A percentile compares a stretch with the other conserved stretches of the same genome.
Evolutionary conservation across 1,140 invertebrate genomes (phyloP).

Genomic region (Dinoponera quadriceps): DNA sequence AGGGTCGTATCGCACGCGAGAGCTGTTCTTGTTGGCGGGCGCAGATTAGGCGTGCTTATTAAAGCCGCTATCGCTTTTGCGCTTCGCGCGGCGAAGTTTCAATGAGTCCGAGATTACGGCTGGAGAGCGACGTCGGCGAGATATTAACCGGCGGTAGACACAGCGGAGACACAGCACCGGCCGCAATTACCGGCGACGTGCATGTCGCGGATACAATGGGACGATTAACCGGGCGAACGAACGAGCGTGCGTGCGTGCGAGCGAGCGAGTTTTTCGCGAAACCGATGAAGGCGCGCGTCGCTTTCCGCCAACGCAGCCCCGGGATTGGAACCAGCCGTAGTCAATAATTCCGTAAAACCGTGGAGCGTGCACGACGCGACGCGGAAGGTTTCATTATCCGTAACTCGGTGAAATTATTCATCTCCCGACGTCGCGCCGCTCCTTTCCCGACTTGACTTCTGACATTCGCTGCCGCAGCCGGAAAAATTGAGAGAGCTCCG

Average conservation of each 20-base stretch:
- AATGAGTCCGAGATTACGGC: slow-evolving; percentile 81
- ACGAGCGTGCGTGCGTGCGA: slow-evolving; percentile 13
- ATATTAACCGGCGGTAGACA: slow-evolving; percentile 66
- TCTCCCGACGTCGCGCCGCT: too few species aligned
- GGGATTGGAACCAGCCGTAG: too few species aligned
- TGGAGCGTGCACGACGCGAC: too few species aligned
- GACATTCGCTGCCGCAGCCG: too few species aligned
- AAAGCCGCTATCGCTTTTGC: slow-evolving; percentile 76
- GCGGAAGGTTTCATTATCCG: too few species aligned
- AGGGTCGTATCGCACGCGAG: neutral
- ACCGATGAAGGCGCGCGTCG: neutral
- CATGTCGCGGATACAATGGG: slow-evolving; percentile 41
- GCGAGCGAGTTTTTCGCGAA: slow-evolving; percentile 52
- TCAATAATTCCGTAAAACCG: too few species aligned
- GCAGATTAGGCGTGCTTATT: slow-evolving; percentile 79
- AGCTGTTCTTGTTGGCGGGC: slow-evolving; percentile 67
- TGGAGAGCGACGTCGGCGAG: slow-evolving; percentile 64
- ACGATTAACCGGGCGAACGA: slow-evolving; percentile 58
- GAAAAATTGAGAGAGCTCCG: too few species aligned
- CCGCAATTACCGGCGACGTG: slow-evolving; percentile 51
- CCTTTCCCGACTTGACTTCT: too few species aligned
- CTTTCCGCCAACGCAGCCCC: too few species aligned
- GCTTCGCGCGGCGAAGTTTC: slow-evolving; percentile 79
- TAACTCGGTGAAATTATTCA: too few species aligned
- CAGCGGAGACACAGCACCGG: slow-evolving; percentile 37